These are phyloP conservation scores for Pseudochirops cupreus DNA, from an alignment of 2,797 vertebrate genomes.

Conservation along the genomic window DNA sequence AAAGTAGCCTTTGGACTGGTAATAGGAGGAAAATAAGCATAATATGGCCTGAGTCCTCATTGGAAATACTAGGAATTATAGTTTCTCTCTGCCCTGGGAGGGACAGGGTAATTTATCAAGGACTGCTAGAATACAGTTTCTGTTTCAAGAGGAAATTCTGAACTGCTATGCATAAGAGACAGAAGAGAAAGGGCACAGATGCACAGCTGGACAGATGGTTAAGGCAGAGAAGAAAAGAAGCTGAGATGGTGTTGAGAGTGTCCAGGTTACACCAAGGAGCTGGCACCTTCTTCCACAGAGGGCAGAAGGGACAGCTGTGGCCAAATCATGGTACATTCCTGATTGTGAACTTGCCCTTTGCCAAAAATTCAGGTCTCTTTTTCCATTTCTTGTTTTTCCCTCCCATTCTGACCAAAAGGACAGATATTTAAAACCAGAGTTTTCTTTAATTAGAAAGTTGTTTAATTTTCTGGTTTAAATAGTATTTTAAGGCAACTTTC, in stretches of 20 bases:
- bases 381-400: not conserved
- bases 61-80: not conserved
- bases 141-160: not conserved
- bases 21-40: not conserved
- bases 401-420: not conserved
- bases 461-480: not conserved
- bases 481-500: not conserved
- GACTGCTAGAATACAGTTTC: not conserved
- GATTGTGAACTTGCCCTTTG: not conserved
- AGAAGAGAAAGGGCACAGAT: not conserved
- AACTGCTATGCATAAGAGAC: not conserved
- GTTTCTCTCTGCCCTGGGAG: not conserved
- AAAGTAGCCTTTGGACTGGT: not conserved
- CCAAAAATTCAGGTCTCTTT: not conserved
- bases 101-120: not conserved
- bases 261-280: not conserved
- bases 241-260: not conserved
- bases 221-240: not conserved
- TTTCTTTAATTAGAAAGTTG: not conserved
- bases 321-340: not conserved
- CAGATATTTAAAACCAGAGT: not conserved
- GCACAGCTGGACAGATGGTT: not conserved
- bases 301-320: not conserved
- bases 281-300: not conserved
- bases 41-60: not conserved